phyloP scores from a whole-genome alignment of 35 echinoderm and acorn worm species.

The Diadema setosum region DNA sequence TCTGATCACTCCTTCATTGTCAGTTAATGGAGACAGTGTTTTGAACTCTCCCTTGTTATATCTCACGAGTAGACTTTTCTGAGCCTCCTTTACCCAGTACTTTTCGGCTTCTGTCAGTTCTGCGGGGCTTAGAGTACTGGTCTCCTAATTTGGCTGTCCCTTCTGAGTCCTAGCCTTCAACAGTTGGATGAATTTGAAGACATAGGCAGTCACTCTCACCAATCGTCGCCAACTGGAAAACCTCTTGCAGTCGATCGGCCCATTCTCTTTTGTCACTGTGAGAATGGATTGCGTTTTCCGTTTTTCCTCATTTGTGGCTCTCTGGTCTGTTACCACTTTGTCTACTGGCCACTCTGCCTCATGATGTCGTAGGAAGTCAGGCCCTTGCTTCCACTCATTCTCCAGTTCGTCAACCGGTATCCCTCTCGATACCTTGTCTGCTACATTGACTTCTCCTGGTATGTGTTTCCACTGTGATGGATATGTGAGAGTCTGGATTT shows the following conservation, averaged over 20 bases:
- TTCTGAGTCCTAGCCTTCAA: too few relatives aligned
- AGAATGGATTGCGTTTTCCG: constrained; percentile 1
- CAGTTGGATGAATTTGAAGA: constrained; percentile 23
- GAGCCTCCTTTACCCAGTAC: too few relatives aligned
- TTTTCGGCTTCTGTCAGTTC: too few relatives aligned
- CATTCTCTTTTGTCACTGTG: background rate
- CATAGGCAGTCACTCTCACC: constrained; percentile 48
- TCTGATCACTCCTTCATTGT: too few relatives aligned
- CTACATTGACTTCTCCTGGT: constrained; percentile 50
- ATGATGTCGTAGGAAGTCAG: constrained; percentile 28
- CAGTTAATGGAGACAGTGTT: too few relatives aligned
- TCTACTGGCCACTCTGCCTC: constrained; percentile 50
- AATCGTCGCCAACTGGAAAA: constrained; percentile 51
- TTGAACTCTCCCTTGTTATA: too few relatives aligned
- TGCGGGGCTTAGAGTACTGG: too few relatives aligned
- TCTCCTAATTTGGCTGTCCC: too few relatives aligned
- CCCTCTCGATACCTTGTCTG: constrained; percentile 62
- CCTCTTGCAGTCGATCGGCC: constrained; percentile 28
- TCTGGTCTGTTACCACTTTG: background rate
- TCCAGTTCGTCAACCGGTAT: constrained; percentile 20
- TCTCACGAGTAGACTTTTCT: too few relatives aligned
- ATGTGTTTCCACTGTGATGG: constrained; percentile 51
- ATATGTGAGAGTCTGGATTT: constrained; percentile 53
- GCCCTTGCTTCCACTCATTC: constrained; percentile 36
- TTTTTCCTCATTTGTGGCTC: constrained; percentile 23